Base-by-base conservation (phyloP, 2,797 vertebrate species). In the Microctenopoma steveboyesi region DNA sequence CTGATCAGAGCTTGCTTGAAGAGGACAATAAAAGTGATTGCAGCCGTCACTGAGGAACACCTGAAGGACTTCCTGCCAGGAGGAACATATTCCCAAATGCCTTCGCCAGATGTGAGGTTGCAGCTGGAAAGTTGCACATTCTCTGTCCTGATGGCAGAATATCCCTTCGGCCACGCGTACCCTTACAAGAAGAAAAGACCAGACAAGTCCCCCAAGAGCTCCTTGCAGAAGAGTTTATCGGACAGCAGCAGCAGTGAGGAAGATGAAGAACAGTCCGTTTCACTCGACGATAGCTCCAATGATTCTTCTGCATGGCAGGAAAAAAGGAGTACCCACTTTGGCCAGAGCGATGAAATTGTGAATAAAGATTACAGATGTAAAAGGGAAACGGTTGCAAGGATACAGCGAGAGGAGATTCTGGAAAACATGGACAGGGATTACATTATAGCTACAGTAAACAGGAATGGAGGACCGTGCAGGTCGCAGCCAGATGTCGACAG, bases 51-150 rank as follows among this genome's bases (percentile, higher is more conserved):
- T 2, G 92, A 94, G 27, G 80, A 90, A 50, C 92, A 90, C 81
- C 84, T 95, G 12, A 90, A 67, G 64, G 89, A 91, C 56, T 95
- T 94, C 67, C 76, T 95, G 45, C 94, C 93, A 1, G 94, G 93
- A 11, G 94, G 94, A 7, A 60, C 14, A 7, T 90, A 90, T 58
- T 89, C 87, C 48, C 55, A 89, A 58, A 73, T 81, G n/a, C 89
- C 88, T 1, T 55, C 88, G 0, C 9, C 48, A 0, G 84, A 92
- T 2, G n/a, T 91, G 16, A 78, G 75, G 35, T 25, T 52, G 27
- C 64, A 88, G 3, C 46, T 95, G 35, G 67, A 60, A 27, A 83
- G 69, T 50, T 95, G 92, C 74, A 93, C 88, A 0, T 93, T 95
- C 65, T 89, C 87, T 0, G 69, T 89, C 55, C 67, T 95, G 63